phyloP scores from a whole-genome alignment of 2,797 vertebrate species.

The Fundulus diaphanus region DNA sequence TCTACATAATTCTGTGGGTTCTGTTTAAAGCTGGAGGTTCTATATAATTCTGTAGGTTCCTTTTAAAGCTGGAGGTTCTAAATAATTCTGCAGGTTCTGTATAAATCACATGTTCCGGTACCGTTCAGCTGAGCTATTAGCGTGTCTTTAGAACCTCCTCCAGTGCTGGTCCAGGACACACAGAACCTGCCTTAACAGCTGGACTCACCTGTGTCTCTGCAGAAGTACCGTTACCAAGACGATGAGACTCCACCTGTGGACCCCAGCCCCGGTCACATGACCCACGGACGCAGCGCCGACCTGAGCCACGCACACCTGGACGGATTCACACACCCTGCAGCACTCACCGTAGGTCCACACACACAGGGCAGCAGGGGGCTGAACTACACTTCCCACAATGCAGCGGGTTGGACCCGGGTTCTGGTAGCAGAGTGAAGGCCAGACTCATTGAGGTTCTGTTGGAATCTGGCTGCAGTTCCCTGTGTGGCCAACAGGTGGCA shows the following conservation, averaged over 20 bases:
- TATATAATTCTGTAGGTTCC: too few relatives aligned
- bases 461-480: too few relatives aligned
- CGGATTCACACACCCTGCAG: slow-evolving; percentile 76
- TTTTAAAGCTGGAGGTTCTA: too few relatives aligned
- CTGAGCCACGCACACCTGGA: slow-evolving; percentile 80
- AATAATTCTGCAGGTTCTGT: not conserved
- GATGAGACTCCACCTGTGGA: slow-evolving; percentile 91
- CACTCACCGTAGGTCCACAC: slow-evolving; percentile 54
- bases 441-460: too few relatives aligned
- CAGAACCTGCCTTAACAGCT: slow-evolving; percentile 4
- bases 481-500: too few relatives aligned
- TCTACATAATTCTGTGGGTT: too few relatives aligned
- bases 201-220: slow-evolving; percentile 34
- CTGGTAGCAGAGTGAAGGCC: too few relatives aligned
- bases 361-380: slow-evolving; percentile 19
- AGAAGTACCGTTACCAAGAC: slow-evolving; percentile 94
- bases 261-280: slow-evolving; percentile 90
- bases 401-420: not conserved
- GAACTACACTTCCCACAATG: not conserved
- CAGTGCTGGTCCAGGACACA: not conserved
- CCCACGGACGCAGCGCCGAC: slow-evolving; percentile 85
- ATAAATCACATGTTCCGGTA: not conserved
- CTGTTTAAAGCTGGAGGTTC: too few relatives aligned
- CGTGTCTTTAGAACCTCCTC: not conserved
- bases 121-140: not conserved